Evolutionary conservation across 1,140 invertebrate genomes (phyloP), one percentile per base, ranked within the genome.

Genomic region (Dolichoris vasculosae): DNA sequence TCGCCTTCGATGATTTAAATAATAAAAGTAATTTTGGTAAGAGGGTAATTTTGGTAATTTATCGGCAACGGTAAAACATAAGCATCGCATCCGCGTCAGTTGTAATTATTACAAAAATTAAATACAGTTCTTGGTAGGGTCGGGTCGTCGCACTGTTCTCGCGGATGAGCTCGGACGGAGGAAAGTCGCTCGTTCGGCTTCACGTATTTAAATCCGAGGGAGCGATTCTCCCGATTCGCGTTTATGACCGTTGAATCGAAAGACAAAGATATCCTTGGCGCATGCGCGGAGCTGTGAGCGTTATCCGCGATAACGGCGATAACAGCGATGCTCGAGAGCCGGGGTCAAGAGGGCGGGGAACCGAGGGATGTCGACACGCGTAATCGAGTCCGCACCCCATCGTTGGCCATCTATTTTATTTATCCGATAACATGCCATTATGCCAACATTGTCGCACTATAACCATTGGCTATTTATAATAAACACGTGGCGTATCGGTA

Each of bases 391-490:
- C 89, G 87, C 89, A 90, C 67, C 46, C 77, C 63, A 71, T 35
- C 64, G 85, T 83, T 84, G 89, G 89, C 89, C 90, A 90, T 92
- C 88, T 88, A 88, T 91, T 91, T 92, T 93, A 93, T 93, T 93
- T 93, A 93, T 92, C 91, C 92, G 92, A 93, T 93, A 93, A 92
- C 91, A 91, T 91, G 92, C 64, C 67, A 78, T 63, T 40, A 67
- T 55, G 64, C 6, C n/a, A n/a, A 23, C 69, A 38, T 51, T 23
- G 75, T 6, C 26, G 35, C 55, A 55, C 89, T 89, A 90, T 92
- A 93, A 93, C 93, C 91, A 93, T 92, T 92, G 92, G 92, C 92
- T 93, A 93, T 93, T 93, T 93, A 93, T 93, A 93, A 93, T 93
- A 91, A 76, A 92, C 91, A 92, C 90, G 91, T 90, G 92, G 91